Evolutionary conservation across 1,140 invertebrate genomes (phyloP).

Genomic region (Halotydeus destructor): DNA sequence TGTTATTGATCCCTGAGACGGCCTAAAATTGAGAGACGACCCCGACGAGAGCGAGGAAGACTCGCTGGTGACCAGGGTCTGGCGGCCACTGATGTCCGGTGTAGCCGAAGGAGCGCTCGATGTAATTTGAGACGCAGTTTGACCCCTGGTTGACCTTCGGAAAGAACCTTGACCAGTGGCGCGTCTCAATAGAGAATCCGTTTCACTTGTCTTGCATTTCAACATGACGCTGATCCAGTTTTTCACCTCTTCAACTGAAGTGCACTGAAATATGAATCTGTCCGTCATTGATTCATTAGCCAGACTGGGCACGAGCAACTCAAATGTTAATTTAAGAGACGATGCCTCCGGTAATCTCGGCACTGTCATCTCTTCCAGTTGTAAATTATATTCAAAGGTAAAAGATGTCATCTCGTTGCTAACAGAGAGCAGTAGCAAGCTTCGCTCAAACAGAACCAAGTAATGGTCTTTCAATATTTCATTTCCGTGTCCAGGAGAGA

Average conservation of each 20-base stretch:
- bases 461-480: constrained; percentile 65
- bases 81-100: too few species aligned
- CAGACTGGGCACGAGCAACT: background rate
- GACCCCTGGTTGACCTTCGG: too few species aligned
- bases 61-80: too few species aligned
- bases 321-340: background rate
- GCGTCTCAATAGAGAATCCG: background rate
- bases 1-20: too few species aligned
- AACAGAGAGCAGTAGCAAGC: constrained; percentile 68
- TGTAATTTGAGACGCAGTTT: too few species aligned
- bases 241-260: background rate
- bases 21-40: background rate
- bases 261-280: background rate
- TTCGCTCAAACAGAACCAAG: constrained; percentile 69
- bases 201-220: constrained; percentile 2
- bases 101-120: too few species aligned
- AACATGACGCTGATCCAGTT: constrained; percentile 3
- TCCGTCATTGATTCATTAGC: background rate
- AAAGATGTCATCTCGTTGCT: constrained; percentile 80
- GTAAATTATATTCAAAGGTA: constrained; percentile 45
- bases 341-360: background rate
- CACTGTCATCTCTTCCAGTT: background rate
- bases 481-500: constrained; percentile 29
- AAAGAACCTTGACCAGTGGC: background rate
- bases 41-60: background rate